Conservation (phyloP, 2,888 invertebrate genomes). For the Elmis aenea region DNA sequence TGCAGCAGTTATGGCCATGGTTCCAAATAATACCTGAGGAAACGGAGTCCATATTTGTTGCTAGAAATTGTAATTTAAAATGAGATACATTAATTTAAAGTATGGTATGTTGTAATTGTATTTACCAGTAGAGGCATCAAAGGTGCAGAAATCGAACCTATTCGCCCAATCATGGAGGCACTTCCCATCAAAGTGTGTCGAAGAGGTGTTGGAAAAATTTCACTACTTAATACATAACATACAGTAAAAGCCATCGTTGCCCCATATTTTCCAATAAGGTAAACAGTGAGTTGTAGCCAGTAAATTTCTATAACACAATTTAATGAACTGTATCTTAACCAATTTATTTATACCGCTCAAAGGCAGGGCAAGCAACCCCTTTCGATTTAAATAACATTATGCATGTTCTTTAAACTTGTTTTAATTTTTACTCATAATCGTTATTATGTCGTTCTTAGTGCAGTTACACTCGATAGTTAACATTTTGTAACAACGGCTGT, state of each 20-base stretch:
- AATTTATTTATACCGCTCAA: too few relatives aligned
- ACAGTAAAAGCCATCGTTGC: constrained; percentile 62
- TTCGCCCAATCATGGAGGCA: constrained; percentile 62
- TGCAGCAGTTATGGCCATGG: constrained; percentile 58
- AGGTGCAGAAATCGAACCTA: constrained; percentile 62
- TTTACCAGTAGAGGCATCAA: constrained; percentile 63
- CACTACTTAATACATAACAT: constrained; percentile 62
- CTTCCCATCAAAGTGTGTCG: constrained; percentile 58
- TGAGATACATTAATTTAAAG: neutral
- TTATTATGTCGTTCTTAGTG: too few relatives aligned
- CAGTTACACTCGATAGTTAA: too few relatives aligned
- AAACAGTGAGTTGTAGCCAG: constrained; percentile 50
- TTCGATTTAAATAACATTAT: too few relatives aligned
- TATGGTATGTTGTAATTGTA: constrained; percentile 1
- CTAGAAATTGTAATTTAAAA: constrained; percentile 24
- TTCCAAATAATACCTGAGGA: constrained; percentile 61
- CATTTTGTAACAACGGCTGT: too few relatives aligned
- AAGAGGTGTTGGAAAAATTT: constrained; percentile 62
- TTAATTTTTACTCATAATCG: too few relatives aligned
- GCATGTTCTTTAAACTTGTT: too few relatives aligned
- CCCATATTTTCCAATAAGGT: constrained; percentile 60
- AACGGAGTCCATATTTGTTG: constrained; percentile 46
- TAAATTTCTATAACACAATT: constrained; percentile 49
- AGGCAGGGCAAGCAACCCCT: too few relatives aligned
- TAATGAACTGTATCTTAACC: too few relatives aligned